These are phyloP conservation scores for Parauchenoglanis ngamensis DNA, from an alignment of 2,797 vertebrate genomes.

Conservation along the genomic window DNA sequence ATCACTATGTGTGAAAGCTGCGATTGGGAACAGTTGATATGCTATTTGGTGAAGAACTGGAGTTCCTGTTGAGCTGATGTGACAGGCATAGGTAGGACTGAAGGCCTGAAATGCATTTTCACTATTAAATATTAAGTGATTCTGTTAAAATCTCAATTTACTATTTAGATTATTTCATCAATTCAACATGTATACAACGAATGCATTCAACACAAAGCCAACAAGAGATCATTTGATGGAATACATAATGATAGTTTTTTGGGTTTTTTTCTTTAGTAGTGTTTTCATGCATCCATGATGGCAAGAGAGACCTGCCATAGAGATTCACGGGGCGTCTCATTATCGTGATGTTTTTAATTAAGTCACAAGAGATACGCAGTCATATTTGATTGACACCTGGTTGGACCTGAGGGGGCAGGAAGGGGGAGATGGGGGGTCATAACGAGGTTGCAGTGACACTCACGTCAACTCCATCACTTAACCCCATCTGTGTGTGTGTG, in stretches of 20 bases:
- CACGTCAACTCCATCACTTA: background rate
- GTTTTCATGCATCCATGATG: background rate
- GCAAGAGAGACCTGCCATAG: background rate
- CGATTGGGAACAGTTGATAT: background rate
- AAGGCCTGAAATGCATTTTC: background rate
- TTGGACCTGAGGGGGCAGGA: slow-evolving; percentile 47
- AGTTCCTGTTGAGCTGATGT: background rate
- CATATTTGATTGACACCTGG: slow-evolving; percentile 55
- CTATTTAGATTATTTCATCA: background rate
- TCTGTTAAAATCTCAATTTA: background rate
- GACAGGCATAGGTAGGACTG: background rate
- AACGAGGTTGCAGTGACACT: slow-evolving; percentile 7
- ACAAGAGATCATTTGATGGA: background rate
- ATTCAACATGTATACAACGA: background rate
- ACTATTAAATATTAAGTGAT: background rate
- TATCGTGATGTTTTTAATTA: slow-evolving; percentile 42
- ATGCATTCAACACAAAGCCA: background rate
- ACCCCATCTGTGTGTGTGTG: slow-evolving; percentile 34
- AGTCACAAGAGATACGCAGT: slow-evolving; percentile 30
- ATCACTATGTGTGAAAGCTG: too few species aligned
- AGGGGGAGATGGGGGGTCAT: slow-evolving; percentile 24
- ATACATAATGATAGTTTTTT: background rate
- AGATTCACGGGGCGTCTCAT: slow-evolving; percentile 27
- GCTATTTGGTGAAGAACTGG: background rate
- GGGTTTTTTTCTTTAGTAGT: too few species aligned